A percentile compares a stretch with the other conserved stretches of the same genome.
Evolutionary conservation across 2,113 vertebrate genomes (phyloP).

Genomic region (Clinocottus analis): DNA sequence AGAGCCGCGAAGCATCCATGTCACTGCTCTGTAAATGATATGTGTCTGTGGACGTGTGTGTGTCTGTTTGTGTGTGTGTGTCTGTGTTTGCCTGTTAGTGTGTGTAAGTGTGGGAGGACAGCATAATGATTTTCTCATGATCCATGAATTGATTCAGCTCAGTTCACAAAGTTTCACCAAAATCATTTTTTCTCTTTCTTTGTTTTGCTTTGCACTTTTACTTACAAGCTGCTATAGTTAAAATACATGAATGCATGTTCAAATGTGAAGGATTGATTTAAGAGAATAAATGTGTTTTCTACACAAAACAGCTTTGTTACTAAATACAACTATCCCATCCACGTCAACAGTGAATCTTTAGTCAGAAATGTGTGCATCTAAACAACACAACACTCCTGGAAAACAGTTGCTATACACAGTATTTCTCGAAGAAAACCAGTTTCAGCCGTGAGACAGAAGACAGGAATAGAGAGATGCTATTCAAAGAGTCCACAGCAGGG

Average conservation of each 20-base stretch:
- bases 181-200: background rate
- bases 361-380: background rate
- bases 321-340: background rate
- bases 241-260: background rate
- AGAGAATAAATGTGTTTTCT: background rate
- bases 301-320: background rate
- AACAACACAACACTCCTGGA: background rate
- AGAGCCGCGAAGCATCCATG: background rate
- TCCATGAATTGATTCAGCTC: background rate
- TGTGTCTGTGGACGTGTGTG: too few relatives aligned
- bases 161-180: background rate
- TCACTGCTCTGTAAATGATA: background rate
- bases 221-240: background rate
- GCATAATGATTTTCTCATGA: background rate
- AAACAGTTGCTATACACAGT: background rate
- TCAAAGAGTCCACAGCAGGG: conserved; percentile 52
- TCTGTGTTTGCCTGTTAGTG: background rate
- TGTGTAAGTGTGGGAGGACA: background rate
- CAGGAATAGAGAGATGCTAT: conserved; percentile 20
- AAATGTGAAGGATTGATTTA: background rate
- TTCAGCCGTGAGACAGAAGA: conserved; percentile 30
- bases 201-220: background rate
- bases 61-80: too few relatives aligned
- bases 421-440: background rate
- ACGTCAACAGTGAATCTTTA: background rate